Evolutionary conservation across 2,113 vertebrate species (phyloP), one percentile per base, ranked within the genome.

Genomic region (Phasianus colchicus): DNA sequence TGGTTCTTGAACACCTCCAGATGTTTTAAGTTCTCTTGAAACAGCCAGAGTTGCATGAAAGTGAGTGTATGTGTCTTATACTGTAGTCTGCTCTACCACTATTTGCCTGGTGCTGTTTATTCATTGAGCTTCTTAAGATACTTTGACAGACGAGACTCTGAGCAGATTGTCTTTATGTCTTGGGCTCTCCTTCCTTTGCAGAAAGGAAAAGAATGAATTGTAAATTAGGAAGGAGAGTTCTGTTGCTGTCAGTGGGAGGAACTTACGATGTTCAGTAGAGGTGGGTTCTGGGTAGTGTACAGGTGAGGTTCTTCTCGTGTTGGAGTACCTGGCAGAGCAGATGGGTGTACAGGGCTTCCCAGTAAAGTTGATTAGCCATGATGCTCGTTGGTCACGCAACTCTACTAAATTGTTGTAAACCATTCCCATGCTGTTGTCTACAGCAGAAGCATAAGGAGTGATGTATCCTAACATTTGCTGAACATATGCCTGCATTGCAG

Each of bases 401-500:
- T 87, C 70, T 75, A 71, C 57, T 75, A 14, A 77, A 34, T 45
- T 94, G 72, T 72, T 7, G 9, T 86, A 88, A 94, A 88, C 40
- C 38, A 30, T 30, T n/a, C 47, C 45, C 0, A 0, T 86, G 65
- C 42, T 88, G 88, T 88, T 2, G 13, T 52, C 50, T 79, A 43
- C 57, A 92, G 76, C 86, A 90, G 72, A 83, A 27, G 57, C 38
- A 88, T 74, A 30, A 38, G 64, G 55, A 70, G 52, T 61, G 47
- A 69, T 64, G 32, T 74, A 86, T 20, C 64, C 75, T 74, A 83
- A 67, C 75, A 78, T 89, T 89, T 88, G 75, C 72, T 88, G 85
- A 95, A 80, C 79, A 83, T 81, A 89, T 66, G 91, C 60, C 85
- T 92, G 14, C 43, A 18, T 17, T 77, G 36, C 60, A 81, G 60